Base-by-base conservation (phyloP, 2,888 invertebrate species). In the Venustoraphidia nigricollis region DNA sequence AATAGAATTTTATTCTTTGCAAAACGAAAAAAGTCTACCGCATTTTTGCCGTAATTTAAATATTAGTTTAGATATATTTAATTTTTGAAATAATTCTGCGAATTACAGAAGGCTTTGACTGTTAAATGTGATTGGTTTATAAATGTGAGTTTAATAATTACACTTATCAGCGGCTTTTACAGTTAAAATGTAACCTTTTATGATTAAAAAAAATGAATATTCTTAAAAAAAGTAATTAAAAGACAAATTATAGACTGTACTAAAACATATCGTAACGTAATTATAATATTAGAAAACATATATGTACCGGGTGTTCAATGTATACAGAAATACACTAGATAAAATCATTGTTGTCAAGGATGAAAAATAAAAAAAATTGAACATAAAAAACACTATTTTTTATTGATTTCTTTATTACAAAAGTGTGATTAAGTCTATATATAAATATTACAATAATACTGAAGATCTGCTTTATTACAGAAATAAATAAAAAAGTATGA, bases 231-330 rank as follows among this genome's bases (percentile, higher is more conserved):
- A 5, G 27, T 27, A 27, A 27, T 27, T 27, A 27, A 27, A 27
- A 27, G 6, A 27, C 27, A 27, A 27, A 27, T 1, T 27, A 27
- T 27, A 27, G 27, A 27, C 27, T 27, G 27, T 27, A 27, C 46
- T 34, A 45, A 36, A 39, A 40, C 14, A n/a, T 44, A 35, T 44
- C 9, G 14, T 40, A 39, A 46, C 3, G 8, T 34, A 27, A 45
- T 45, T 45, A 38, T 36, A 40, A 43, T 41, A 41, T 34, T 36
- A 44, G 36, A 41, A 34, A 34, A 47, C 34, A 46, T 39, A 34
- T 42, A 54, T 56, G 58, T 51, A 54, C 55, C 53, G 52, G 51
- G 53, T 55, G 55, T 55, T 55, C 53, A 53, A 53, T 53, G 53
- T 55, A 53, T 54, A 45, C 45, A 50, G 48, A 47, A 11, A 43